These are phyloP conservation scores for Diloba caeruleocephala DNA, from an alignment of 2,888 invertebrate genomes.

Conservation along the genomic window DNA sequence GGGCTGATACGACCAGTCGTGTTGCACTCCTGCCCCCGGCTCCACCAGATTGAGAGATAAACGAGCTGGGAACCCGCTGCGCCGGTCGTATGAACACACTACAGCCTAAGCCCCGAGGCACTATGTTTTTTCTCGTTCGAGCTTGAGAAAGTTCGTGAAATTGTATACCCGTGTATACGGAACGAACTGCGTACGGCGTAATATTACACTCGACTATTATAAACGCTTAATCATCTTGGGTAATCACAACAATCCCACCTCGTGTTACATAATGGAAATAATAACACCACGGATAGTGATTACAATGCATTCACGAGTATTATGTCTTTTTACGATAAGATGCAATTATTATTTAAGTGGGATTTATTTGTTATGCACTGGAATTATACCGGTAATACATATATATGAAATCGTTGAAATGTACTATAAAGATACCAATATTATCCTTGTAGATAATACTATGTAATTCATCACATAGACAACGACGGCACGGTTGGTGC, in stretches of 20 bases:
- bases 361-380: constrained; percentile 6
- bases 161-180: constrained; percentile 54
- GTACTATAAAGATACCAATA: not conserved
- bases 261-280: constrained; percentile 44
- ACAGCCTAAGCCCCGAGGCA: constrained; percentile 37
- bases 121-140: constrained; percentile 32
- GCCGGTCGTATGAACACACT: constrained; percentile 56
- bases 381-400: constrained; percentile 3
- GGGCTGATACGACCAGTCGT: constrained; percentile 67
- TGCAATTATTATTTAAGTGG: constrained; percentile 12
- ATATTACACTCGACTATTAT: constrained; percentile 52
- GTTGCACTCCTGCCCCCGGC: constrained; percentile 72
- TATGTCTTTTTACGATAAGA: constrained; percentile 34
- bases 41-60: constrained; percentile 76
- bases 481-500: too few species aligned
- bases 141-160: constrained; percentile 68
- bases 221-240: constrained; percentile 57
- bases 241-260: constrained; percentile 52
- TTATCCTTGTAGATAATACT: constrained; percentile 2
- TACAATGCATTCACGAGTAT: constrained; percentile 43
- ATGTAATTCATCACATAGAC: constrained; percentile 2
- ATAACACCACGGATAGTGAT: constrained; percentile 40
- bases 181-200: constrained; percentile 45
- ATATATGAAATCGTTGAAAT: constrained; percentile 10
- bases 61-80: constrained; percentile 64